Conservation (phyloP, 2,113 vertebrate species). For the Stictonetta naevosa region DNA sequence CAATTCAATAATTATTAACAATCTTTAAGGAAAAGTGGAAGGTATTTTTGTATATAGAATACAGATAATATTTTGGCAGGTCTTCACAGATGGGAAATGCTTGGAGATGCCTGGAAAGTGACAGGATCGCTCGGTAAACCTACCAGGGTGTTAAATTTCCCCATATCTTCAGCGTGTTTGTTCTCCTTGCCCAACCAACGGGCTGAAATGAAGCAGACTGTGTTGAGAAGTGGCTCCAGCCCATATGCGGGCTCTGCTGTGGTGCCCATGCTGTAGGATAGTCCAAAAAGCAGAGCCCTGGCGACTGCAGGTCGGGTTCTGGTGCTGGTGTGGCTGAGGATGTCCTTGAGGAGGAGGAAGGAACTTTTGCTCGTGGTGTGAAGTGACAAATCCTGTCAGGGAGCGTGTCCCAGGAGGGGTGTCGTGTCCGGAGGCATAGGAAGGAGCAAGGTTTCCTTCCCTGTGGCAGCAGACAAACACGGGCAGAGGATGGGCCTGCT, state of each 20-base stretch:
- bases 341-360: neutral
- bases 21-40: neutral
- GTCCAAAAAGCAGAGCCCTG: neutral
- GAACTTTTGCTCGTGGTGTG: neutral
- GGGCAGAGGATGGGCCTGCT: neutral
- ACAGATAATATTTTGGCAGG: neutral
- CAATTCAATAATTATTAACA: neutral
- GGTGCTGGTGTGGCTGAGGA: neutral
- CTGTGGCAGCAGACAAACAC: fast-evolving
- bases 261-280: neutral
- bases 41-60: neutral
- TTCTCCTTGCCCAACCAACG: fast-evolving
- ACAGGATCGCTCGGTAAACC: fast-evolving
- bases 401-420: no score
- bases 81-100: fast-evolving
- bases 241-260: fast-evolving
- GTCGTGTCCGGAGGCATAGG: fast-evolving
- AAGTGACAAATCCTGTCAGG: neutral
- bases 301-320: no score
- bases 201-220: neutral
- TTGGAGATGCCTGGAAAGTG: neutral
- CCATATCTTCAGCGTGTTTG: fast-evolving
- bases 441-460: neutral
- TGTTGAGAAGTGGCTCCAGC: neutral
- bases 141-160: neutral